Base-by-base conservation (phyloP, 1,140 invertebrate genomes). In the Camponotus pennsylvanicus region DNA sequence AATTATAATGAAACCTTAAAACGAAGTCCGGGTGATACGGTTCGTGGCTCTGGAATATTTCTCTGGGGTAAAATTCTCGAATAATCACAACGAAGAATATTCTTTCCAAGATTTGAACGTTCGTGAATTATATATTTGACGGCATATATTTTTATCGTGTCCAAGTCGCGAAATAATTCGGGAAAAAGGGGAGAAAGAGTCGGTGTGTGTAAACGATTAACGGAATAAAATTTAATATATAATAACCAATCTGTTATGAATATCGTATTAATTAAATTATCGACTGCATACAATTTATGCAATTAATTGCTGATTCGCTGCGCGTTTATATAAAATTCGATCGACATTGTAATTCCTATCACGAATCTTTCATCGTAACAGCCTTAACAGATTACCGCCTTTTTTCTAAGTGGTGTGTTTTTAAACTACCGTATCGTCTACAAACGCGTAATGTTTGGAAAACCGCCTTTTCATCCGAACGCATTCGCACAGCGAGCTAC, bases 1-100 rank as follows among this genome's bases (percentile, higher is more conserved):
- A 85, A 89, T 83, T 83, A 83, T 83, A 83, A 83, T 83, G 79
- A 83, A 83, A 83, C 69, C 79, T 83, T 83, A 83, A 83, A 83
- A 83, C 79, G 79, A 75, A 73, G 79, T 75, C 79, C 79, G 55
- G 49, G 27, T 75, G 79, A 83, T 83, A 83, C 69, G 59, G 13
- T 49, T 13, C 78, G 67, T 67, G 37, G 67, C 37, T 52, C 49
- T 82, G 79, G 69, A 73, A 82, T 59, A 73, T 82, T 83, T 83
- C 79, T 82, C 79, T 45, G 67, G 69, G 69, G 79, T 61, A 73
- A 52, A 52, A 63, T 75, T 73, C 57, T 73, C 79, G 70, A 71
- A 75, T 83, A 73, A 83, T 67, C 79, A 61, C 55, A 55, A 42
- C 45, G 79, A 21, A 59, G 79, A 61, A 75, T 75, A 57, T 75